phyloP scores from a whole-genome alignment of 2,888 invertebrate genomes.

The Scaptomyza tumidula region DNA sequence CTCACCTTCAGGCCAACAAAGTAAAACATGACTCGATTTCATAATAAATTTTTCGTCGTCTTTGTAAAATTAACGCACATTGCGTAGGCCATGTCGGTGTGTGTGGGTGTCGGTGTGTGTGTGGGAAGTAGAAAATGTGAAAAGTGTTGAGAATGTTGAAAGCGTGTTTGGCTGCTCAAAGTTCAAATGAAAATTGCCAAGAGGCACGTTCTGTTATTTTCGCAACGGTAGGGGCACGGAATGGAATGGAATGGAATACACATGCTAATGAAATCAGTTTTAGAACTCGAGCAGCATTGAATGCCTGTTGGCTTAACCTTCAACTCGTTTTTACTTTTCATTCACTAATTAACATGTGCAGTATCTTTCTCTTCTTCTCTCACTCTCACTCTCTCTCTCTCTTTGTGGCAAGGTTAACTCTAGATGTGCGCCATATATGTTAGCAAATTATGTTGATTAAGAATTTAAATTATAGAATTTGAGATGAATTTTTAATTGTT shows the following conservation, averaged over 20 bases:
- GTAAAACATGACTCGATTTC: slow-evolving; percentile 10
- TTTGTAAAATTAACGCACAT: slow-evolving; percentile 40
- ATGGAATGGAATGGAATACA: background rate
- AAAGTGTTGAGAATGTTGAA: slow-evolving; percentile 31
- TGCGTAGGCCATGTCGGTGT: background rate
- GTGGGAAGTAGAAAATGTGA: slow-evolving; percentile 1
- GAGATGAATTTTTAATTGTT: background rate
- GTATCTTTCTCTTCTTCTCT: background rate
- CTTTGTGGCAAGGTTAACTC: slow-evolving; percentile 23
- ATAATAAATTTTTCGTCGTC: slow-evolving; percentile 12
- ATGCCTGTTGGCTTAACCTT: slow-evolving; percentile 37
- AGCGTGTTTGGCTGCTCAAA: slow-evolving; percentile 37
- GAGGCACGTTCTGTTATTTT: slow-evolving; percentile 42
- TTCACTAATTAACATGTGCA: slow-evolving; percentile 41
- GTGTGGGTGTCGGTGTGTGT: background rate
- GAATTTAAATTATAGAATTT: background rate
- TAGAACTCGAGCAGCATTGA: slow-evolving; percentile 12
- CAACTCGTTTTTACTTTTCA: slow-evolving; percentile 31
- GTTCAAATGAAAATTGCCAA: slow-evolving; percentile 45
- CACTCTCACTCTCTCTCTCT: background rate
- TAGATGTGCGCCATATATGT: background rate
- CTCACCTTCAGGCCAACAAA: slow-evolving; percentile 34
- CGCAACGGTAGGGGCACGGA: background rate
- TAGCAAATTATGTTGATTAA: background rate
- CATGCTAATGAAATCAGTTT: slow-evolving; percentile 53